A percentile compares a stretch with the other conserved stretches of the same genome.
Evolutionary conservation across 2,797 vertebrate species (phyloP).

Genomic region (Mormyrops attenuatus): DNA sequence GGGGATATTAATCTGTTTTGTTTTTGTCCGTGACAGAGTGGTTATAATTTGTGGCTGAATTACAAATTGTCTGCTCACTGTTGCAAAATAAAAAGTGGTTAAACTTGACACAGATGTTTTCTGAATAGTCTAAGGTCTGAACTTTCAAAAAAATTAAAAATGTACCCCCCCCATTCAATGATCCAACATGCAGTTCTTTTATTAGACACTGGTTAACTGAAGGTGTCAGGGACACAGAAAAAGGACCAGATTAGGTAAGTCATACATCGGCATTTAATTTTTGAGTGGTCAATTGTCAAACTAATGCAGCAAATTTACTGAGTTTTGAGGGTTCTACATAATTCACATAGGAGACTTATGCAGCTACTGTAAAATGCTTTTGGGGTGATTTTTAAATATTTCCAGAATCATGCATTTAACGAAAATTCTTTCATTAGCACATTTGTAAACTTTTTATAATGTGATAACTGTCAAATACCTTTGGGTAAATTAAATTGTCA

Average conservation of each 20-base stretch:
- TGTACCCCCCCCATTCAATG: background rate
- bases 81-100: background rate
- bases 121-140: background rate
- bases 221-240: background rate
- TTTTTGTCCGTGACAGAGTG: background rate
- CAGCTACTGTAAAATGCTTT: background rate
- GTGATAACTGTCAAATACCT: background rate
- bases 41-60: background rate
- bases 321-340: background rate
- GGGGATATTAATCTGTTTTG: background rate
- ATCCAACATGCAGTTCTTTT: background rate
- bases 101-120: background rate
- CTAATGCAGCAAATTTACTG: background rate
- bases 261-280: background rate
- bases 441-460: background rate
- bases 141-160: background rate
- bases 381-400: background rate
- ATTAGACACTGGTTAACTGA: background rate
- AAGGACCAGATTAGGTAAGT: background rate
- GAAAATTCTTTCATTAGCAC: background rate
- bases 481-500: background rate
- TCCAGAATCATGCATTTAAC: background rate
- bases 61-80: background rate
- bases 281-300: background rate
- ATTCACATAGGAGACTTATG: background rate